A percentile compares a stretch with the other conserved stretches of the same genome.
These are phyloP conservation scores for Enoplosus armatus DNA, from an alignment of 2,797 vertebrate species.

Conservation along the genomic window DNA sequence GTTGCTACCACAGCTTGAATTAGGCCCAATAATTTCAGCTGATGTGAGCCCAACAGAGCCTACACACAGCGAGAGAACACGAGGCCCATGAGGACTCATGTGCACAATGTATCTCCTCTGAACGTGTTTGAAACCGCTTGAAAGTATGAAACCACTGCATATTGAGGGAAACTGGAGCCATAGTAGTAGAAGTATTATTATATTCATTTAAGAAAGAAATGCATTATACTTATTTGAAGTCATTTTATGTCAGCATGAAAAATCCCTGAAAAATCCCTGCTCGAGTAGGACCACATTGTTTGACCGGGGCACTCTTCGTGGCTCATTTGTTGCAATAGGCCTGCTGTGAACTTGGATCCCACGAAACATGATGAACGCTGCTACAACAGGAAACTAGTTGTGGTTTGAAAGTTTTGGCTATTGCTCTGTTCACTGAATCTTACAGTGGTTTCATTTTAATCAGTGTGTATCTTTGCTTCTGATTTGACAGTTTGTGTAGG, in stretches of 20 bases:
- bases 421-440: not conserved
- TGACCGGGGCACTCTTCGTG: not conserved
- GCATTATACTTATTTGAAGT: no score
- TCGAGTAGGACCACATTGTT: not conserved
- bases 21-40: not conserved
- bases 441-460: not conserved
- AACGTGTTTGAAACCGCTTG: not conserved
- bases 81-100: not conserved
- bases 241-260: not conserved
- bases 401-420: not conserved
- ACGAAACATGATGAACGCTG: not conserved
- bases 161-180: not conserved
- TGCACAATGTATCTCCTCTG: conserved; percentile 1
- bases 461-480: not conserved
- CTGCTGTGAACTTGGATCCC: not conserved
- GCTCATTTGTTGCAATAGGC: not conserved
- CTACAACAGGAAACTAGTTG: not conserved
- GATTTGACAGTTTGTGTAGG: not conserved
- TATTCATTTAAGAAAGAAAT: not conserved
- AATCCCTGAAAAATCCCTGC: not conserved
- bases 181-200: not conserved
- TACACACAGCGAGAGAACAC: not conserved
- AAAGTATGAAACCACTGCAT: not conserved
- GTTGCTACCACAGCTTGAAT: not conserved
- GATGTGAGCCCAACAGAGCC: not conserved